These are phyloP conservation scores for Bellardia bayeri DNA, from an alignment of 2,888 invertebrate species.

Conservation along the genomic window DNA sequence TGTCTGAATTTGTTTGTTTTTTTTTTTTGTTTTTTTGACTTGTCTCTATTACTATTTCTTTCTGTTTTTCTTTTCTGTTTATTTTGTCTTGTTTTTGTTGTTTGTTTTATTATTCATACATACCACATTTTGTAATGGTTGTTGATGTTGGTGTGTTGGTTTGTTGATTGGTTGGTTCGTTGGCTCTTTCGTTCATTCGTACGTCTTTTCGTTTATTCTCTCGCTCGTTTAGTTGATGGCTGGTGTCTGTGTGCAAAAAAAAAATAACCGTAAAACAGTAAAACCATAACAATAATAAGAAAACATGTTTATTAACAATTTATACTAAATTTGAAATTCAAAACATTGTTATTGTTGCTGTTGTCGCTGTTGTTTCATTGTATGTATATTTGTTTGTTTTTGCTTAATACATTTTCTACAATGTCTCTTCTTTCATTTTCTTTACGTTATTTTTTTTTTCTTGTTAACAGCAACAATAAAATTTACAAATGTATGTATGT, in stretches of 20 bases:
- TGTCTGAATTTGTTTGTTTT: slow-evolving; percentile 42
- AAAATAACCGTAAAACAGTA: not conserved
- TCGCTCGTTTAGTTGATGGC: slow-evolving; percentile 24
- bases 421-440: not conserved
- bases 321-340: slow-evolving; percentile 43
- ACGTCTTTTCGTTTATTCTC: not conserved
- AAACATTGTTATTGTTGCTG: slow-evolving; percentile 9
- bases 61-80: not conserved
- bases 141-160: slow-evolving; percentile 39
- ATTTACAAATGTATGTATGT: not conserved
- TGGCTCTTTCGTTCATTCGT: not conserved
- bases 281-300: slow-evolving; percentile 9
- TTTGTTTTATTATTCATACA: slow-evolving; percentile 42
- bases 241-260: slow-evolving; percentile 17
- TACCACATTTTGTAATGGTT: slow-evolving; percentile 56
- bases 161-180: slow-evolving; percentile 30
- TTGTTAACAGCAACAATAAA: not conserved
- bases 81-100: slow-evolving; percentile 6
- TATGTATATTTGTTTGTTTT: not conserved
- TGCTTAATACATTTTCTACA: not conserved
- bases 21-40: slow-evolving; percentile 3
- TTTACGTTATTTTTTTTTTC: not conserved
- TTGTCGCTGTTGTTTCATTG: slow-evolving; percentile 1
- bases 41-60: slow-evolving; percentile 5
- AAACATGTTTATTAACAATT: slow-evolving; percentile 37